Evolutionary conservation across 2,888 invertebrate genomes (phyloP).

Genomic region (Griposia aprilina): DNA sequence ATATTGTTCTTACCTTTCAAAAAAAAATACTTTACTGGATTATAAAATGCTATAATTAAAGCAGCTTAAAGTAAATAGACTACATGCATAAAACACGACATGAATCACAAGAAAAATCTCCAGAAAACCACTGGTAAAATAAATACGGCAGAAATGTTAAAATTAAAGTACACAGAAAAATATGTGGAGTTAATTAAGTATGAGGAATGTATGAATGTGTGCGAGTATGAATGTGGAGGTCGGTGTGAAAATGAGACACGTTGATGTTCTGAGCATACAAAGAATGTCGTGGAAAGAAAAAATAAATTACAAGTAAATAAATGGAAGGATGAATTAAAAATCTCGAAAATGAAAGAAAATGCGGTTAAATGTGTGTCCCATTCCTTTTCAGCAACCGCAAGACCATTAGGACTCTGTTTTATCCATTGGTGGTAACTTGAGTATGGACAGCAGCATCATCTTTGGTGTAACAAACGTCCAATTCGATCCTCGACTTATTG

Average conservation of each 20-base stretch:
- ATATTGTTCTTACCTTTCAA: not conserved
- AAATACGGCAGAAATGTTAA: conserved; percentile 21
- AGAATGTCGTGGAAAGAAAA: conserved; percentile 29
- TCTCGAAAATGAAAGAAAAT: not conserved
- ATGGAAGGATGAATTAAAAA: not conserved
- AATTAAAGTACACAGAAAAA: conserved; percentile 52
- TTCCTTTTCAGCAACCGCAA: too few species aligned
- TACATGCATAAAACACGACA: not conserved
- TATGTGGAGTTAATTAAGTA: conserved; percentile 59
- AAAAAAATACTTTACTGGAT: not conserved
- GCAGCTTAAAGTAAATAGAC: not conserved
- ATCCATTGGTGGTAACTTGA: not conserved
- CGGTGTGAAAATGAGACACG: conserved; percentile 51
- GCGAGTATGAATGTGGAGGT: conserved; percentile 38
- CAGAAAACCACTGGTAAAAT: conserved; percentile 13
- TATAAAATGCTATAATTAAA: not conserved
- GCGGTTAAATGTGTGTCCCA: too few species aligned
- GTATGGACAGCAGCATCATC: not conserved
- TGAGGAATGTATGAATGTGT: conserved; percentile 49
- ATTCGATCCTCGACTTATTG: not conserved
- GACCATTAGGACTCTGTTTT: too few species aligned
- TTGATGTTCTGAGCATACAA: conserved; percentile 24
- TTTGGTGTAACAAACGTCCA: not conserved
- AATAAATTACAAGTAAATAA: conserved; percentile 9
- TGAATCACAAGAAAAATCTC: conserved; percentile 8